Percentiles rank a stretch among this genome's conserved stretches.
Evolutionary conservation across 92 coral and sea anemone species (phyloP).

Genomic region (Bergia puertoricense): DNA sequence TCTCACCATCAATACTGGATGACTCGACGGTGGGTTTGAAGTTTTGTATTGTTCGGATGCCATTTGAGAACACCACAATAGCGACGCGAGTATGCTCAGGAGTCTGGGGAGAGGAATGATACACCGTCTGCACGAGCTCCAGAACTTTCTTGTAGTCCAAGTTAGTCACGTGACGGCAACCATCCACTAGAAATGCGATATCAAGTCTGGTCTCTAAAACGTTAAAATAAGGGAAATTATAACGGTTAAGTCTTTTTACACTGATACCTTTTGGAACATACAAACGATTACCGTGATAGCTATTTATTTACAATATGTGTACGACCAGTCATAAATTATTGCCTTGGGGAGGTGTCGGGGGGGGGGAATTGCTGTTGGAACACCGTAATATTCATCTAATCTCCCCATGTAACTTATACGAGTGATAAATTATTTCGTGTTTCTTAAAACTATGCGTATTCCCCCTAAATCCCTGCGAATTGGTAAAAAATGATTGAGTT

Average conservation of each 20-base stretch:
- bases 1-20: conserved; percentile 37
- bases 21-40: conserved; percentile 42
- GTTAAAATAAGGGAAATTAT: not conserved
- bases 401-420: no score
- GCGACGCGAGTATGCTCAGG: conserved; percentile 59
- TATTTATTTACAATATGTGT: no score
- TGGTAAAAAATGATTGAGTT: no score
- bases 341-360: no score
- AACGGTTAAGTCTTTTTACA: not conserved
- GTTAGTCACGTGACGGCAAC: conserved; percentile 62
- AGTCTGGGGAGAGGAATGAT: conserved; percentile 55
- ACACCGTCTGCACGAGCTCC: conserved; percentile 51
- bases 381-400: no score
- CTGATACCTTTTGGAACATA: not conserved
- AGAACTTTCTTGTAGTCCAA: conserved; percentile 56
- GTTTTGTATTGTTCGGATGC: conserved; percentile 54
- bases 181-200: conserved; percentile 63
- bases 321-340: no score
- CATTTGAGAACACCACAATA: conserved; percentile 63
- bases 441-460: no score
- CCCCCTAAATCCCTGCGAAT: no score
- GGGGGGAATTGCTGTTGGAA: no score
- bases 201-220: conserved; percentile 66
- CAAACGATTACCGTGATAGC: not conserved
- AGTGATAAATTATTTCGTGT: no score